Evolutionary conservation across 2,888 invertebrate genomes (phyloP).

Genomic region (Oscheius myriophilus): DNA sequence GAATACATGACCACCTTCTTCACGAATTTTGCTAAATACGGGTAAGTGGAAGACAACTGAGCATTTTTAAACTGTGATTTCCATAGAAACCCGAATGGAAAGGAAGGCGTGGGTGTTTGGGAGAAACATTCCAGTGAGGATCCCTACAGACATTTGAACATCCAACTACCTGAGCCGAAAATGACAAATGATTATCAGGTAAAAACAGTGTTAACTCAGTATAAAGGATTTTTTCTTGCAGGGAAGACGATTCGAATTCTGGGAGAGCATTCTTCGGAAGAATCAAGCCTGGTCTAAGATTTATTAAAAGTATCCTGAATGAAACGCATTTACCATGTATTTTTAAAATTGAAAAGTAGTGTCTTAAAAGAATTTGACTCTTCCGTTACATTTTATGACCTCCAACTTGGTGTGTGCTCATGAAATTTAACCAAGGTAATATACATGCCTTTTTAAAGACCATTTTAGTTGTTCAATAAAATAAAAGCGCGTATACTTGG

Average conservation of each 20-base stretch:
- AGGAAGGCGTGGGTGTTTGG: conserved; percentile 4
- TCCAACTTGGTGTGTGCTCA: too few species aligned
- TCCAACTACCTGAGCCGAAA: not conserved
- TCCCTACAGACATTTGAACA: conserved; percentile 16
- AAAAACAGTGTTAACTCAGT: too few species aligned
- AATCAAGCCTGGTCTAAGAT: too few species aligned
- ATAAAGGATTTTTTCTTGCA: not conserved
- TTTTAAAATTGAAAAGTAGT: too few species aligned
- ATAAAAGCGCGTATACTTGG: too few species aligned
- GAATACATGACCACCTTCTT: conserved; percentile 55
- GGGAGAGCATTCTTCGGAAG: conserved; percentile 12
- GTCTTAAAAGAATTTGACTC: too few species aligned
- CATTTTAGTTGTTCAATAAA: too few species aligned
- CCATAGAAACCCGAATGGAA: conserved; percentile 18
- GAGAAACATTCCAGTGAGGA: not conserved
- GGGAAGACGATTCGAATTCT: conserved; percentile 16
- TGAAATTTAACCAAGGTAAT: too few species aligned
- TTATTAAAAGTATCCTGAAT: too few species aligned
- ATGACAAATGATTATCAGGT: conserved; percentile 23
- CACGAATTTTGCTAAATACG: conserved; percentile 60
- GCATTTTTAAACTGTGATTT: not conserved
- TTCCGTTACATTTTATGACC: too few species aligned
- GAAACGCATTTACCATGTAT: too few species aligned
- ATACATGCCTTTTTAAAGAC: too few species aligned
- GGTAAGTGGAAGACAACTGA: conserved; percentile 30